Evolutionary conservation across 2,797 vertebrate species (phyloP), one percentile per base, ranked within the genome.

Genomic region (Sebastes itinus): DNA sequence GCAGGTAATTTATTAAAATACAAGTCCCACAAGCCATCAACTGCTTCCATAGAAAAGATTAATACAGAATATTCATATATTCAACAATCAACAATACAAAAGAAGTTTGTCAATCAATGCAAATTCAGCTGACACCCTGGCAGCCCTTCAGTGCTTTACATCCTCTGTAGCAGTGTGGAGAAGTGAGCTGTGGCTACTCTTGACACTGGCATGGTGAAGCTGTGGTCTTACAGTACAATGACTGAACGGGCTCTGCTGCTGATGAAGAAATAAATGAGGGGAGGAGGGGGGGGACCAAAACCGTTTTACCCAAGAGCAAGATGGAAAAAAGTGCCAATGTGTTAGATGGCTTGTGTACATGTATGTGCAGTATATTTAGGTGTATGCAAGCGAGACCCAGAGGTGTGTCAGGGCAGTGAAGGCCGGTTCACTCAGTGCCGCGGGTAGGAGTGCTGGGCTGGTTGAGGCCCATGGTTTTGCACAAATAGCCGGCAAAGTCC

Each of bases 401-500:
- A 79, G 79, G 87, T 13, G 76, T 90, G 81, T 86, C 46, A 13
- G 77, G 75, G 68, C 42, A 67, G 92, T 28, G 84, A 72, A 64
- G 49, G 78, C 38, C 58, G 11, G 82, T 76, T 93, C 81, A 96
- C 87, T 97, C 86, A 4, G 97, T 94, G 27, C 94, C 94, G 1
- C 97, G 97, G 52, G 98, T 99, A 58, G 98, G 98, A 0, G 98
- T 99, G 87, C 97, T 97, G 85, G 98, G 98, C 92, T 99, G 98
- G 93, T 98, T 97, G 73, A 99, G 93, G 83, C 96, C 94, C 96
- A 99, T 97, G 65, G 97, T 99, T 93, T 95, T 96, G 90, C 98
- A 99, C 85, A 99, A 78, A 97, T 97, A 99, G 86, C 98, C 98
- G 0, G 98, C 98, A 33, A 99, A 99, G 92, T 99, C 97, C 94